Conservation (phyloP, 2,888 invertebrate species). For the Tenodera sinensis region DNA sequence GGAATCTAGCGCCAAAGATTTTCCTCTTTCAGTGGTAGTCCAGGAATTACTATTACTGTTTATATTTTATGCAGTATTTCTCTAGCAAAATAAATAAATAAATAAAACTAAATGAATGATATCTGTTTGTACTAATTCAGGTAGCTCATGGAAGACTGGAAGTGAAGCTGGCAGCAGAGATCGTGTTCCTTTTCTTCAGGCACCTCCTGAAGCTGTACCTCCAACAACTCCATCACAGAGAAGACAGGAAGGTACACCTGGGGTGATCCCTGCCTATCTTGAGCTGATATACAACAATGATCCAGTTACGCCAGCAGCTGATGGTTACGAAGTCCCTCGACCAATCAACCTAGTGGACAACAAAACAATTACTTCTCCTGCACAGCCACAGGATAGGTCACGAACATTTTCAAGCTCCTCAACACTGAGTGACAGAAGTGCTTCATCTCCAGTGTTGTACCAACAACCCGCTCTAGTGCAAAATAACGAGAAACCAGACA, state of each 20-base stretch:
- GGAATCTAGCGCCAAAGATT: too few species aligned
- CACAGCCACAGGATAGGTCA: conserved; percentile 7
- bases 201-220: conserved; percentile 16
- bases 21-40: too few species aligned
- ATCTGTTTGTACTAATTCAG: conserved; percentile 36
- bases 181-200: conserved; percentile 47
- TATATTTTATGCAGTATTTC: too few species aligned
- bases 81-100: too few species aligned
- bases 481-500: not conserved
- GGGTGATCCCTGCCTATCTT: conserved; percentile 52
- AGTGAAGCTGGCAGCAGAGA: conserved; percentile 50
- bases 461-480: conserved; percentile 18
- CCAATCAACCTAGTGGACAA: not conserved
- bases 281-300: conserved; percentile 60
- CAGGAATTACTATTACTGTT: too few species aligned
- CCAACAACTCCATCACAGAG: not conserved
- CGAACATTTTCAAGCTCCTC: conserved; percentile 38
- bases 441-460: conserved; percentile 16
- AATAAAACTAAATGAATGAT: too few species aligned
- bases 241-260: not conserved
- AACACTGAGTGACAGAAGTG: conserved; percentile 31
- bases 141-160: conserved; percentile 50
- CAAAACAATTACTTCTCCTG: not conserved
- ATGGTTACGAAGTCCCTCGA: conserved; percentile 64
- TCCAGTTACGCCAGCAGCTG: conserved; percentile 47